Evolutionary conservation across 2,888 invertebrate species (phyloP).

Genomic region (Leptinotarsa haldemani): DNA sequence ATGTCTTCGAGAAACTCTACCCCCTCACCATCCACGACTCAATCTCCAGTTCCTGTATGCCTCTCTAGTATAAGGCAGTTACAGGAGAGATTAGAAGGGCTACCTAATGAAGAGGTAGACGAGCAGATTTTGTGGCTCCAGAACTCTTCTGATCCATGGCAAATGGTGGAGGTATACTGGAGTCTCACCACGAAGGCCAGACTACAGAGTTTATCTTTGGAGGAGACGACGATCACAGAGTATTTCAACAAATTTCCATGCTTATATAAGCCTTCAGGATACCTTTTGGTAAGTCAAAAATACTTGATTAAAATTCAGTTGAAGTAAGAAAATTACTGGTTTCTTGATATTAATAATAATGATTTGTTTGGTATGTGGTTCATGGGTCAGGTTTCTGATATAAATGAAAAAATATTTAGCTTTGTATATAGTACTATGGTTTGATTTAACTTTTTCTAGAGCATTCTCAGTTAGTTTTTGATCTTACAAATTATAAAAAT

Average conservation of each 20-base stretch:
- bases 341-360: not conserved
- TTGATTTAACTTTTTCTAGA: not conserved
- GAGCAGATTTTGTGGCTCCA: slow-evolving; percentile 7
- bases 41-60: slow-evolving; percentile 15
- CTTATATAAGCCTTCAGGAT: slow-evolving; percentile 14
- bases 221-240: slow-evolving; percentile 18
- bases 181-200: slow-evolving; percentile 5
- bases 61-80: slow-evolving; percentile 19
- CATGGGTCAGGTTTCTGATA: slow-evolving; percentile 13
- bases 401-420: not conserved
- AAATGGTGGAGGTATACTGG: slow-evolving; percentile 13
- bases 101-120: slow-evolving; percentile 3
- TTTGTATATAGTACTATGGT: not conserved
- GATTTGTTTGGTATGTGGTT: slow-evolving; percentile 1
- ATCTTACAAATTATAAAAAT: no score
- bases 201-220: not conserved
- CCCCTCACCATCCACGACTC: slow-evolving; percentile 1
- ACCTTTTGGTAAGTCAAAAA: slow-evolving; percentile 12
- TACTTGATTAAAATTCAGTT: not conserved
- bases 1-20: not conserved
- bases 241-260: slow-evolving; percentile 7
- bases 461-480: no score
- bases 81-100: slow-evolving; percentile 8
- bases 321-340: not conserved
- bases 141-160: slow-evolving; percentile 19